phyloP scores from a whole-genome alignment of 2,888 invertebrate species.

The Eumacrocentrus americanus region DNA sequence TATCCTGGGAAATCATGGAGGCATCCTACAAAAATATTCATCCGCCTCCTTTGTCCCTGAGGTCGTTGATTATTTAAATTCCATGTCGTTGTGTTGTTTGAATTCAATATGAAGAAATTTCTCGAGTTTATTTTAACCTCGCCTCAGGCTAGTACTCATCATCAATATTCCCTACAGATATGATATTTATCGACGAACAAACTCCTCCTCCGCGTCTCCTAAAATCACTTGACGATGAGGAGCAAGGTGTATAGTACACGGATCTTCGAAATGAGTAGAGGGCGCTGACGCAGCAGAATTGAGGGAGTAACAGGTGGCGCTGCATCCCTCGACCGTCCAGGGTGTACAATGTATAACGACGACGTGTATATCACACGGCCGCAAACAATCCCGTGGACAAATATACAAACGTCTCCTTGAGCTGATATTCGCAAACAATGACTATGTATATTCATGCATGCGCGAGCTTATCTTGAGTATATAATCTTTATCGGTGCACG shows the following conservation, averaged over 20 bases:
- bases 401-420: constrained; percentile 42
- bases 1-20: constrained; percentile 19
- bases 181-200: neutral
- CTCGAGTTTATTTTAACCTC: neutral
- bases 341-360: constrained; percentile 21
- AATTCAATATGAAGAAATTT: neutral
- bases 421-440: constrained; percentile 45
- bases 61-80: neutral
- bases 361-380: constrained; percentile 25
- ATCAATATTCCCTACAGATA: neutral
- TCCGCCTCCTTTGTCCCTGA: neutral
- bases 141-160: too few relatives aligned
- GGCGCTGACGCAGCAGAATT: constrained; percentile 35
- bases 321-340: neutral
- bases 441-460: constrained; percentile 15
- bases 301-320: constrained; percentile 49
- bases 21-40: constrained; percentile 2
- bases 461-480: constrained; percentile 45
- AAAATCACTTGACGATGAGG: too few relatives aligned
- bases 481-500: constrained; percentile 49
- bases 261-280: constrained; percentile 10
- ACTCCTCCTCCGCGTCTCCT: neutral
- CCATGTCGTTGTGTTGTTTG: neutral
- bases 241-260: too few relatives aligned
- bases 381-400: constrained; percentile 42